A percentile compares a stretch with the other conserved stretches of the same genome.
phyloP scores from a whole-genome alignment of 92 coral and sea anemone genomes.

The Siderastrea siderea region DNA sequence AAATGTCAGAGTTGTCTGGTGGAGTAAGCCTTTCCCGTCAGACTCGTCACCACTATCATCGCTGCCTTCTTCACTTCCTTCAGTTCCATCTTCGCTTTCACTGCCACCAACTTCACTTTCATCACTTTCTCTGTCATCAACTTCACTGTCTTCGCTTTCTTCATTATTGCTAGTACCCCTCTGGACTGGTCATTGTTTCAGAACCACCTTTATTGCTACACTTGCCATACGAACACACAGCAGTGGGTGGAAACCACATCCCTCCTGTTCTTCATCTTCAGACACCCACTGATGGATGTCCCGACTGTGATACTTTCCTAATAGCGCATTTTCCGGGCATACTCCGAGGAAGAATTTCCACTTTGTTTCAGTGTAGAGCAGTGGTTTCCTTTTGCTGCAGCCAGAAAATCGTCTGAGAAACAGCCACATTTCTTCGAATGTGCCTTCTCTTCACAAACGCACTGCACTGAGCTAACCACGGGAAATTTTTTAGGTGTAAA shows the following conservation, averaged over 20 bases:
- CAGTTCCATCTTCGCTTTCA: neutral
- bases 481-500: slow-evolving; percentile 11
- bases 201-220: neutral
- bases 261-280: slow-evolving; percentile 39
- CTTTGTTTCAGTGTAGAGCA: slow-evolving; percentile 53
- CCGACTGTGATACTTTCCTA: slow-evolving; percentile 68
- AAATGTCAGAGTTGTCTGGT: no score
- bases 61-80: slow-evolving; percentile 1
- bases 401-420: slow-evolving; percentile 43
- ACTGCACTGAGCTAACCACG: slow-evolving; percentile 12
- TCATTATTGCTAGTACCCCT: neutral
- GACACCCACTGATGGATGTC: slow-evolving; percentile 58
- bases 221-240: slow-evolving; percentile 46
- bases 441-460: slow-evolving; percentile 36
- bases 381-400: slow-evolving; percentile 66
- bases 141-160: neutral
- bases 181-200: neutral
- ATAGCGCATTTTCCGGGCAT: slow-evolving; percentile 39
- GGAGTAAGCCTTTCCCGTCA: no score
- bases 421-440: slow-evolving; percentile 67
- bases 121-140: neutral
- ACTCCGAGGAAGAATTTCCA: slow-evolving; percentile 50
- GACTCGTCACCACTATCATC: neutral
- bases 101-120: neutral
- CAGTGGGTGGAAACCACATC: slow-evolving; percentile 52